A percentile compares a stretch with the other conserved stretches of the same genome.
Conservation (phyloP, 2,113 vertebrate species). For the Pteruthius melanotis region DNA sequence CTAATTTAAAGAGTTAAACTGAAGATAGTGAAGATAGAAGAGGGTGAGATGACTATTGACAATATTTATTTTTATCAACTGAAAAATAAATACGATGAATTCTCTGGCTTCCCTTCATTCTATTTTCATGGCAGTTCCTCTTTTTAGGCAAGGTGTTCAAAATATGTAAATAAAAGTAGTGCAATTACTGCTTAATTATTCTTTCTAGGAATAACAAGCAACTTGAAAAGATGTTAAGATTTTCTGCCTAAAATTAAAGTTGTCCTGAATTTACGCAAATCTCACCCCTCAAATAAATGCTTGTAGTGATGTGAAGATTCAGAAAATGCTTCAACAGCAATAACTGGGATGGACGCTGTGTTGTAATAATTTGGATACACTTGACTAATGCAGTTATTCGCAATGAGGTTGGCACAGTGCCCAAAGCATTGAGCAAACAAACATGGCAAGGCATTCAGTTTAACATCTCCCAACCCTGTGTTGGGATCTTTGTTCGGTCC, state of each 20-base stretch:
- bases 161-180: neutral
- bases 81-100: neutral
- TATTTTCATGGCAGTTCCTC: neutral
- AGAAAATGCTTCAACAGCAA: constrained; percentile 79
- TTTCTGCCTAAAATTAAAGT: constrained; percentile 58
- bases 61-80: neutral
- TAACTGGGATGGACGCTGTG: constrained; percentile 79
- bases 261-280: constrained; percentile 59
- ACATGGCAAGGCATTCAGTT: constrained; percentile 69
- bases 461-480: constrained; percentile 53
- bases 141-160: neutral
- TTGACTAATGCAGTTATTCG: constrained; percentile 85
- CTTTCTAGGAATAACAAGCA: constrained; percentile 11
- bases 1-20: neutral
- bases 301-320: constrained; percentile 68
- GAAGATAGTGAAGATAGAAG: neutral
- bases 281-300: constrained; percentile 63
- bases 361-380: constrained; percentile 86
- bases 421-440: constrained; percentile 81
- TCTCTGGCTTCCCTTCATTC: neutral
- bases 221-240: constrained; percentile 20
- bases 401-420: constrained; percentile 82
- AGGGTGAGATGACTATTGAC: neutral
- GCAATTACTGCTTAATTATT: constrained; percentile 16
- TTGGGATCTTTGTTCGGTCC: constrained; percentile 61